Base-by-base conservation (phyloP, 1,140 invertebrate genomes). In the Trissolcus basalis region DNA sequence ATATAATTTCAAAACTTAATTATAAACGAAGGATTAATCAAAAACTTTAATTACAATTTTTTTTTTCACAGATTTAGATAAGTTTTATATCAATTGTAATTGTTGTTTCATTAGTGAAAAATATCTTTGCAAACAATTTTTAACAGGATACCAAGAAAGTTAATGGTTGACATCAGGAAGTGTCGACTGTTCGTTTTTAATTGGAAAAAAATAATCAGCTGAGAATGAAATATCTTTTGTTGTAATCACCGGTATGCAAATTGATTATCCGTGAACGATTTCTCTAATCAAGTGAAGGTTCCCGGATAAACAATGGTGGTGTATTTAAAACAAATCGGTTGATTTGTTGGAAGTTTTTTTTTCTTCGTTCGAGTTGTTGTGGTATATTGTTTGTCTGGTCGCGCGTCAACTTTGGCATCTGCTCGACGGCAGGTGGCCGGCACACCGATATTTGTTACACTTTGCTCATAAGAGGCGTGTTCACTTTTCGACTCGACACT, bases 371-470 rank as follows among this genome's bases (percentile, higher is more conserved):
- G n/a, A n/a, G n/a, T 49, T 27, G 1, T 27, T 73, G 55, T 50
- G 54, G 61, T 60, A 44, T 59, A 54, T 65, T 50, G 60, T 51
- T 60, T 59, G 27, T 53, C 48, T 43, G 35, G 49, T 54, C 36
- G 53, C 59, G 53, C 59, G 59, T 69, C 60, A 58, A 60, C 58
- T 69, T 64, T 69, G 60, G 69, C 72, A 76, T 76, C 64, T 76
- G 72, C 55, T 76, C 72, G 60, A 58, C 55, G 59, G 72, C 72
- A 76, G 72, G 72, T 73, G 70, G 70, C 49, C 53, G 49, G 56
- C 69, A 64, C 27, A 45, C 4, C 27, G 61, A 64, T 73, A 44
- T 67, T 67, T 73, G 41, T 67, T 73, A 55, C 69, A 58, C 41
- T 16, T 54, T 33, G 33, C 49, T 35, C 16, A 11, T 14, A 19